Evolutionary conservation across 2,113 vertebrate species (phyloP), one percentile per base, ranked within the genome.

Genomic region (Antennarius striatus): DNA sequence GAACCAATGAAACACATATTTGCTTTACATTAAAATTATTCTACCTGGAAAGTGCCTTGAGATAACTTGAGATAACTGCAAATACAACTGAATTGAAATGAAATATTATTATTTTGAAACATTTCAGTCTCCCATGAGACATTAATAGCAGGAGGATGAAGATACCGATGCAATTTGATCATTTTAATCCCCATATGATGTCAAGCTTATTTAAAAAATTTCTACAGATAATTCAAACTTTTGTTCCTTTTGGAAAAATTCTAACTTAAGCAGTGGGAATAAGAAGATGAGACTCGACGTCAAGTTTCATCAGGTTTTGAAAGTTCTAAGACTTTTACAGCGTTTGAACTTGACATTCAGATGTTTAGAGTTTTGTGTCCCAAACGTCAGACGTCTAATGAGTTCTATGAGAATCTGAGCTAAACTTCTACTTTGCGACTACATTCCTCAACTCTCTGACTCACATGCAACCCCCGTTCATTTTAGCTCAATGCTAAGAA

Each of bases 401-500:
- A 5, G 16, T 39, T 48, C n/a, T 53, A 13, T n/a, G 42, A 52
- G 28, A 43, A 56, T 57, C 32, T 36, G 3, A 36, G 7, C 7
- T 36, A 36, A 36, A 57, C 7, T 3, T 50, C 3, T n/a, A 28
- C 52, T 45, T 17, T 7, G 10, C 17, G 54, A 13, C 48, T 17
- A n/a, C 10, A 10, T 61, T 51, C 12, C 42, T 60, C 14, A 4
- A 6, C 40, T 4, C 32, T 4, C 6, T n/a, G n/a, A 22, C 3
- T 42, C 68, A 60, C 17, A 54, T 49, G 43, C 29, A 17, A 6
- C 5, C 4, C 15, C 1, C 11, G 0, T 71, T 59, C 12, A 51
- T 59, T 60, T 81, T 43, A 69, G 72, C 58, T 79, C 57, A 54
- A 59, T 58, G 28, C 42, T 45, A 39, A 69, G 16, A 63, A 43